Evolutionary conservation across 37 sponge, comb jelly and placozoan species (phyloP), one percentile per base, ranked within the genome.

Genomic region (Aphrocallistes beatrix): DNA sequence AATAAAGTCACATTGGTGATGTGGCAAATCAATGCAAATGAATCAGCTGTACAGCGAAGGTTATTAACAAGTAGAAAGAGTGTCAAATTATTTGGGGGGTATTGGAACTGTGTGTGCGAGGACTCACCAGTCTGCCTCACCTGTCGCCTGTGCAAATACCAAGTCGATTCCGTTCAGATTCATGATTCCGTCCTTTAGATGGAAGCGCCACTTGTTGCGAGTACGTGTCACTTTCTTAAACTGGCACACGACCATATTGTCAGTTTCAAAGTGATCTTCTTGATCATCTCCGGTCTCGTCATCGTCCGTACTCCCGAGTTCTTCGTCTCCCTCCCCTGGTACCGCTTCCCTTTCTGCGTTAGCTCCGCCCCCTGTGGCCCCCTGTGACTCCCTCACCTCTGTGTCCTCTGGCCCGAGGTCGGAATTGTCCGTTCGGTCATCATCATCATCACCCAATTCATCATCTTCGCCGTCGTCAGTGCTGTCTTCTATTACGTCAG

Each of bases 151-250:
- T 34, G 89, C 87, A 51, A 98, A 98, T 9, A 98, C 92, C 39
- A 95, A 91, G 83, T 98, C 99, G 83, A 86, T 82, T 3, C 93
- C 93, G 0, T 86, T 83, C 37, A 98, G 38, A 81, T 93, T 91
- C 94, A 98, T 95, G 51, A 98, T 90, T 19, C 99, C 99, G 84
- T 98, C 95, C 51, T 98, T 95, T 1, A 98, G 89, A 36, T 88
- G 86, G 49, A 98, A 92, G 86, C 93, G 95, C 99, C 99, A 98
- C 84, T 90, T 92, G 38, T 87, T 88, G 38, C 88, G 86, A 36
- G 82, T 85, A 17, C 90, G 87, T 3, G 84, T 82, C 23, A 90
- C 87, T 88, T 93, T 93, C 49, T 98, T 96, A 89, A 92, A 98
- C 84, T 94, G 99, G 37, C 99, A 98, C 19, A 95, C 95, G 10